phyloP scores from a whole-genome alignment of 2,797 vertebrate genomes.

The Aselliscus stoliczkanus region DNA sequence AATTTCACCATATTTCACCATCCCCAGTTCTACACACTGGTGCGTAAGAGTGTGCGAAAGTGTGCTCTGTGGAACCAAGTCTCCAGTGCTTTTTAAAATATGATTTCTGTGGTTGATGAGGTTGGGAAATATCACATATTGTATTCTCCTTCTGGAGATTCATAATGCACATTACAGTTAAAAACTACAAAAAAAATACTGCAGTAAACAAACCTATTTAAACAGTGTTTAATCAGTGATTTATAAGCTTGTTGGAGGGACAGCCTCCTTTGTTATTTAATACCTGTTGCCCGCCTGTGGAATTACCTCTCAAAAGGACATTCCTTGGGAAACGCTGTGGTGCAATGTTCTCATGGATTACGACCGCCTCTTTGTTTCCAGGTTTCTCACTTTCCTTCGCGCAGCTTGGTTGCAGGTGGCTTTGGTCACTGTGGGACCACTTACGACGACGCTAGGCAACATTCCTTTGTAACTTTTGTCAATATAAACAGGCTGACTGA shows the following conservation, averaged over 20 bases:
- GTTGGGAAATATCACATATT: neutral
- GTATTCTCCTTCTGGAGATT: neutral
- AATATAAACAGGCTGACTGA: neutral
- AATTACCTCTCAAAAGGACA: neutral
- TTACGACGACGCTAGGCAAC: rapidly evolving
- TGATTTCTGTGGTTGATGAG: neutral
- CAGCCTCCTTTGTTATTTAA: constrained; percentile 43
- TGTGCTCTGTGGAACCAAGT: neutral
- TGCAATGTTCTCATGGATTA: constrained; percentile 42
- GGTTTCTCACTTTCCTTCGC: neutral
- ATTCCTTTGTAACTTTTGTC: neutral
- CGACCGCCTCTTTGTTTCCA: neutral
- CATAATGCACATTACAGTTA: neutral
- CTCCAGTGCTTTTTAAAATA: neutral
- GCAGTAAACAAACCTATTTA: neutral
- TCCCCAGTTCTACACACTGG: rapidly evolving
- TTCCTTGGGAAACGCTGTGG: constrained; percentile 33
- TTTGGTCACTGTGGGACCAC: neutral
- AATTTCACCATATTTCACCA: no score
- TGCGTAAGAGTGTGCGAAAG: rapidly evolving
- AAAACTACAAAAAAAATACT: neutral
- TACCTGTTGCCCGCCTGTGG: neutral
- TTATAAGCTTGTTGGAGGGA: neutral
- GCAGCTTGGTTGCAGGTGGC: neutral
- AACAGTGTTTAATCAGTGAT: constrained; percentile 21